Conservation (phyloP, 1,140 invertebrate species). For the Glomeris maerens region DNA sequence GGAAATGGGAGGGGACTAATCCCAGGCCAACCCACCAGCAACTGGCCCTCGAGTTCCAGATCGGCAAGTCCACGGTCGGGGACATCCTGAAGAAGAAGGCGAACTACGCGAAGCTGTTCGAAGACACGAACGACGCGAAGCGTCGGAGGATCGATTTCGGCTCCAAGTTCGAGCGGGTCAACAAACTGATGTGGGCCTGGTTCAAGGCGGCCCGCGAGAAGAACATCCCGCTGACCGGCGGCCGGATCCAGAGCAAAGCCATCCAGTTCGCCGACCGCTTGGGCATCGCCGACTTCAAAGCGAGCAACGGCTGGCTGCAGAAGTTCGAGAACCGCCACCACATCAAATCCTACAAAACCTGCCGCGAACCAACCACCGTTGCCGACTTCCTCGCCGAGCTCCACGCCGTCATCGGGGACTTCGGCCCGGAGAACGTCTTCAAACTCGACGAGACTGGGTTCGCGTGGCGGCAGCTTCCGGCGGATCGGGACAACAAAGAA, state of each 20-base stretch:
- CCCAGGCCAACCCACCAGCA: too few species aligned
- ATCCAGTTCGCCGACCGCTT: neutral
- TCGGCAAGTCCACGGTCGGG: too few species aligned
- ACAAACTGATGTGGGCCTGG: neutral
- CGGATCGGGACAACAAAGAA: neutral
- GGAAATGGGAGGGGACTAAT: too few species aligned
- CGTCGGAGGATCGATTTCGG: neutral
- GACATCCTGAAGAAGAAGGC: too few species aligned
- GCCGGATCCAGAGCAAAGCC: neutral
- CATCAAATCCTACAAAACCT: neutral
- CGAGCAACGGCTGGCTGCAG: neutral
- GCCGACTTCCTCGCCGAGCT: neutral
- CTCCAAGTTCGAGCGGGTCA: slow-evolving; percentile 1
- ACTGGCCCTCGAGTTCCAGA: too few species aligned
- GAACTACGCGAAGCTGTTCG: too few species aligned
- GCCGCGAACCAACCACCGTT: neutral
- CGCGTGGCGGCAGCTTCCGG: neutral
- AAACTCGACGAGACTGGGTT: neutral
- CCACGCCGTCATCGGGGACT: neutral
- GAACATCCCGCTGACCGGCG: neutral
- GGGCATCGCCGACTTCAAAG: neutral
- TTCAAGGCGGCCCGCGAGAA: neutral
- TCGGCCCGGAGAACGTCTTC: neutral
- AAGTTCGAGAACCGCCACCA: neutral
- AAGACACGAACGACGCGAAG: too few species aligned